Conservation (phyloP, 2,113 vertebrate genomes). For the Poicephalus gulielmi region DNA sequence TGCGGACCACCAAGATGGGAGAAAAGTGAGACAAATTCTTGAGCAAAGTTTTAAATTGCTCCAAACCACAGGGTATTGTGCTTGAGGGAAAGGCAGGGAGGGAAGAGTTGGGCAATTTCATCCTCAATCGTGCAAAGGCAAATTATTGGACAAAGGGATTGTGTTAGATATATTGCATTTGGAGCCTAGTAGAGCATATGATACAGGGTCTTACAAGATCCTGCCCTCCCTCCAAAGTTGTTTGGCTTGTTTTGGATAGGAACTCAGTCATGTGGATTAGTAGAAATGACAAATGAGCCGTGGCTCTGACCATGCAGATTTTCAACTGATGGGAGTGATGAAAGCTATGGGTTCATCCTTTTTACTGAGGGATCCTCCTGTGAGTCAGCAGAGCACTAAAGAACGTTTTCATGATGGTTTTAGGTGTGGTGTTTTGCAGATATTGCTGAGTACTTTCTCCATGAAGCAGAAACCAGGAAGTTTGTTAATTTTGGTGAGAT, state of each 20-base stretch:
- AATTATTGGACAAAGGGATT: constrained; percentile 5
- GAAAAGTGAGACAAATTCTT: constrained; percentile 39
- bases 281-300: not conserved
- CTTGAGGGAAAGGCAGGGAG: not conserved
- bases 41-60: constrained; percentile 8
- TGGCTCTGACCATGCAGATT: not conserved
- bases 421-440: not conserved
- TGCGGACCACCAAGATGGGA: constrained; percentile 15
- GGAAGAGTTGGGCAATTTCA: not conserved
- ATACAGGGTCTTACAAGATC: not conserved
- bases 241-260: constrained; percentile 22
- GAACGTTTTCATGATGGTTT: not conserved
- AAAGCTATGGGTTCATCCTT: not conserved
- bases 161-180: constrained; percentile 22
- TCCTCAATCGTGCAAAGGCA: constrained; percentile 1
- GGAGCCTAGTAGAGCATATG: not conserved
- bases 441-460: not conserved
- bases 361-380: not conserved
- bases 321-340: not conserved
- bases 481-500: not conserved
- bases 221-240: not conserved
- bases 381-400: not conserved
- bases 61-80: constrained; percentile 26
- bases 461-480: not conserved
- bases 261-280: not conserved